These are phyloP conservation scores for Marmota monax DNA, from an alignment of 2,113 vertebrate species.

Conservation along the genomic window DNA sequence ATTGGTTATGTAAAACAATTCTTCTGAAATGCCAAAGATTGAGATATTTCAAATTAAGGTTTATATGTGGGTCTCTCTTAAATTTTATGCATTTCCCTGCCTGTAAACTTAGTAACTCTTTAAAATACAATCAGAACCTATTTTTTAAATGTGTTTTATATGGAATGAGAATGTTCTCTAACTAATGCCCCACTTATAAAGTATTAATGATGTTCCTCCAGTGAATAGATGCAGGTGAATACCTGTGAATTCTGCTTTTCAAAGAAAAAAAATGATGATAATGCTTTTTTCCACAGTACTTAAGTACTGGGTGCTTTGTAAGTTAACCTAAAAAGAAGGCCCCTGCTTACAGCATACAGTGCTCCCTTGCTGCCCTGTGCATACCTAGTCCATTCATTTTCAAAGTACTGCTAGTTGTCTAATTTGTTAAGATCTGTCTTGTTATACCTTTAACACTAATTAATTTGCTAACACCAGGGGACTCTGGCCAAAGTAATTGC, in stretches of 20 bases:
- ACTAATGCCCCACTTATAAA: neutral
- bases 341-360: neutral
- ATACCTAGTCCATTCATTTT: neutral
- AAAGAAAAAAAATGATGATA: neutral
- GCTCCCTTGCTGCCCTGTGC: rapidly evolving
- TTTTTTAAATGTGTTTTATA: neutral
- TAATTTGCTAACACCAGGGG: constrained; percentile 37
- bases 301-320: neutral
- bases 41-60: neutral
- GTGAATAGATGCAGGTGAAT: neutral
- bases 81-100: neutral
- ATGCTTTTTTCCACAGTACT: neutral
- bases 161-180: neutral
- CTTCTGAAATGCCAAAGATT: constrained; percentile 11
- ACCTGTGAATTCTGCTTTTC: constrained; percentile 33
- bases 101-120: neutral
- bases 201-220: neutral
- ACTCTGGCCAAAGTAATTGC: constrained; percentile 2
- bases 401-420: neutral
- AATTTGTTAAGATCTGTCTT: constrained; percentile 25
- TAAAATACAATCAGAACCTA: neutral
- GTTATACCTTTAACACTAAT: neutral
- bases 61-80: neutral
- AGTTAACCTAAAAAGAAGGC: neutral
- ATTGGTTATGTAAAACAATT: neutral